phyloP scores from a whole-genome alignment of 2,113 vertebrate species.

The Alethe diademata region DNA sequence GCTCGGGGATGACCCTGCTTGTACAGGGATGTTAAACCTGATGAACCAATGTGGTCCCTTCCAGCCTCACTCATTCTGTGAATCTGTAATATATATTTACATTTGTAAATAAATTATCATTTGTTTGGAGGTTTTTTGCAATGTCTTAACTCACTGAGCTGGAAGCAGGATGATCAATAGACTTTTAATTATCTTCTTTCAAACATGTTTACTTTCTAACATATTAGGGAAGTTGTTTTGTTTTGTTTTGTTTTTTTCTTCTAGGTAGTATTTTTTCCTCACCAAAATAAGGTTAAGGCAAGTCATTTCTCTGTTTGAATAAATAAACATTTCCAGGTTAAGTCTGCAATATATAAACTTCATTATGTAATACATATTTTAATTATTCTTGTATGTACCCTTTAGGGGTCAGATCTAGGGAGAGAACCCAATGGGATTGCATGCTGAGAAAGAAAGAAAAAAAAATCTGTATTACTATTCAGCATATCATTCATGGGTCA shows the following conservation, averaged over 20 bases:
- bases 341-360: background rate
- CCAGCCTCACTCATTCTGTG: background rate
- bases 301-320: background rate
- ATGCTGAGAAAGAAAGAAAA: background rate
- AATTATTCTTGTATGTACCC: background rate
- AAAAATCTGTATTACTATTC: background rate
- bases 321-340: background rate
- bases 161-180: background rate
- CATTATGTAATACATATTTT: background rate
- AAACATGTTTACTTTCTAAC: background rate
- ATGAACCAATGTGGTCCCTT: background rate
- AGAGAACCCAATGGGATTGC: background rate
- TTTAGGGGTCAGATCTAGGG: background rate
- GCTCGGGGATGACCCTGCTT: background rate
- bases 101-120: background rate
- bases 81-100: background rate
- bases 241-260: background rate
- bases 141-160: background rate
- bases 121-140: background rate
- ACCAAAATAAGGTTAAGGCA: background rate
- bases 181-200: background rate
- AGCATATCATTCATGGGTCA: background rate
- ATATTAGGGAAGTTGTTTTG: background rate
- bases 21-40: background rate
- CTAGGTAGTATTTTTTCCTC: background rate